phyloP scores from a whole-genome alignment of 2,888 invertebrate species.

The Pristionchus arcanus region DNA sequence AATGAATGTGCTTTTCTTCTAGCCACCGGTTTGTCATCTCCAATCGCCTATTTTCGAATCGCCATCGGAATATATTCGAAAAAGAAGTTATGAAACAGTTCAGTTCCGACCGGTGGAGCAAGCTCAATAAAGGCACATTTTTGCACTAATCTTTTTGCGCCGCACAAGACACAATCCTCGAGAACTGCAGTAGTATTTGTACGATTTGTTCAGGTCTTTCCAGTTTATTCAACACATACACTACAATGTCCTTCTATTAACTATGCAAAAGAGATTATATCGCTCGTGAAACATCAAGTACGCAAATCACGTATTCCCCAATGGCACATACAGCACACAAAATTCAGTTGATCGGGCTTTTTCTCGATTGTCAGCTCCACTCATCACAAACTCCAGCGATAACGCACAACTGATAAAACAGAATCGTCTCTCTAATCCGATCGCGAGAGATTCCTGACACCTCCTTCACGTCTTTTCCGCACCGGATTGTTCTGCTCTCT shows the following conservation, averaged over 20 bases:
- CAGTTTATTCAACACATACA: background rate
- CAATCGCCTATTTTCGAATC: background rate
- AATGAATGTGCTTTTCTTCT: background rate
- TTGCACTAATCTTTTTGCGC: background rate
- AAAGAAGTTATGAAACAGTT: background rate
- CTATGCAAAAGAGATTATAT: background rate
- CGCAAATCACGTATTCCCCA: background rate
- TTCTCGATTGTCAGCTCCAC: background rate
- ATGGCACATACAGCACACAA: background rate
- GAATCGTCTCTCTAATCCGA: conserved; percentile 2
- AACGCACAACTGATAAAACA: background rate
- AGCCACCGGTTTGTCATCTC: background rate
- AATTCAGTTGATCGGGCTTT: background rate
- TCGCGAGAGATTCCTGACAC: background rate
- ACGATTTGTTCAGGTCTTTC: background rate
- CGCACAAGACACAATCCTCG: background rate
- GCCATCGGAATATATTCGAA: background rate
- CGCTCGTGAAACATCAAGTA: background rate
- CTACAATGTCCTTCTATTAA: background rate
- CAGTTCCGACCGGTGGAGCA: background rate
- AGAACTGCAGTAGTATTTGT: background rate
- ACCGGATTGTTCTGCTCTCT: background rate
- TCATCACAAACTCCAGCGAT: background rate
- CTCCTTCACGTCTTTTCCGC: background rate
- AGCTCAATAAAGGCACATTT: conserved; percentile 6